Evolutionary conservation across 2,113 vertebrate genomes (phyloP), one percentile per base, ranked within the genome.

Genomic region (Elephas maximus): DNA sequence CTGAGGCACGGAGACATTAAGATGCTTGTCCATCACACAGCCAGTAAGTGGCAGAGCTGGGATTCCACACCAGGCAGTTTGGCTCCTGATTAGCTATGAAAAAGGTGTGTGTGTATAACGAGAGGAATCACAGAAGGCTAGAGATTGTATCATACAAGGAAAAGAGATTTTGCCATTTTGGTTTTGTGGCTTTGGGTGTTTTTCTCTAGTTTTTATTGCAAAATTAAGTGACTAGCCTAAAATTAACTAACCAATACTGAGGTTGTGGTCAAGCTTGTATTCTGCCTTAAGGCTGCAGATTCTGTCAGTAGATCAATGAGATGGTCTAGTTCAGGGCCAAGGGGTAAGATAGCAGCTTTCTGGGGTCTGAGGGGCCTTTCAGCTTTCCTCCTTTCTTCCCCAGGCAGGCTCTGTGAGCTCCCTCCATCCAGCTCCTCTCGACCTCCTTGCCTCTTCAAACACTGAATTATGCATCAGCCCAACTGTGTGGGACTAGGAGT

Each of bases 141-240:
- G 33, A 82, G 18, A 74, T 10, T 10, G 33, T 4, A 1, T 23
- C 28, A n/a, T 12, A n/a, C 3, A 57, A 51, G 69, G 51, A 48
- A 93, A 90, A 79, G 21, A 44, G 51, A 53, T 15, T 30, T 65
- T 23, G 48, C 51, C 48, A 15, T n/a, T 60, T 94, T 69, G 33
- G 23, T 90, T 81, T 69, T 92, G 51, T 81, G 14, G 1, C 63
- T 48, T 57, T 37, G 7, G 21, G 20, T 63, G 30, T 18, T 91
- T 88, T 93, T 44, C 57, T 28, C 33, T 69, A 7, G 23, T 69
- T 91, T 83, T 74, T 65, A n/a, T 90, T 86, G 8, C 17, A 92
- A 88, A 76, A 17, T 51, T 73, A 41, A 95, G 10, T 71, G 41
- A 44, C 30, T 45, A 67, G 11, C 63, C 87, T 87, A 53, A 78